Evolutionary conservation across 2,888 invertebrate species (phyloP).

Genomic region (Plagodis pulveraria): DNA sequence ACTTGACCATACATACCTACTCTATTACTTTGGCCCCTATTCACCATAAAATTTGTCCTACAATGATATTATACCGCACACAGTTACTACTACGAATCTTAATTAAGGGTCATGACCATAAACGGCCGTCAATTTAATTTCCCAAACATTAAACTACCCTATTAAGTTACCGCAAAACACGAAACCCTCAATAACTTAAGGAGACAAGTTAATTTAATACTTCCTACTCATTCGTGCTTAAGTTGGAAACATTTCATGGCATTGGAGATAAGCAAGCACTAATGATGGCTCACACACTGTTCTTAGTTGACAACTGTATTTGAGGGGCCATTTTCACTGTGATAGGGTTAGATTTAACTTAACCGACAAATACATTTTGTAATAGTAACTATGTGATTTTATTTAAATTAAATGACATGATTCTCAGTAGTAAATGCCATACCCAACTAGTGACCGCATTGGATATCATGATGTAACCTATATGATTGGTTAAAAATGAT

Average conservation of each 20-base stretch:
- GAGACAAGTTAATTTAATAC: slow-evolving; percentile 29
- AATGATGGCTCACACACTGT: slow-evolving; percentile 53
- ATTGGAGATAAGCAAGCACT: slow-evolving; percentile 57
- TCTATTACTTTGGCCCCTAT: neutral
- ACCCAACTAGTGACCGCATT: too few relatives aligned
- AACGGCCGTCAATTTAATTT: slow-evolving; percentile 19
- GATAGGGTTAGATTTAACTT: neutral
- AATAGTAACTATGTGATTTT: neutral
- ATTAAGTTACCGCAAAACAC: slow-evolving; percentile 19
- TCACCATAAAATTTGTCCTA: neutral
- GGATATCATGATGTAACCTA: too few relatives aligned
- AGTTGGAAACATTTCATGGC: slow-evolving; percentile 33
- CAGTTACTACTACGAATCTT: slow-evolving; percentile 5
- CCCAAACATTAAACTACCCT: slow-evolving; percentile 20
- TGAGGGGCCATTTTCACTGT: slow-evolving; percentile 33
- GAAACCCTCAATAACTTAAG: slow-evolving; percentile 23
- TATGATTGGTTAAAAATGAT: too few relatives aligned
- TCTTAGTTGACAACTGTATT: slow-evolving; percentile 53
- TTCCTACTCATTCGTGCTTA: slow-evolving; percentile 13
- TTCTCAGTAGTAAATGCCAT: too few relatives aligned
- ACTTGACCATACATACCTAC: neutral
- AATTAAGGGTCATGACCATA: slow-evolving; percentile 7
- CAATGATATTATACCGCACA: neutral
- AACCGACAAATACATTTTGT: neutral
- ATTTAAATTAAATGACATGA: too few relatives aligned